These are phyloP conservation scores for Cyclophora albipunctata DNA, from an alignment of 2,888 invertebrate species.

Conservation along the genomic window DNA sequence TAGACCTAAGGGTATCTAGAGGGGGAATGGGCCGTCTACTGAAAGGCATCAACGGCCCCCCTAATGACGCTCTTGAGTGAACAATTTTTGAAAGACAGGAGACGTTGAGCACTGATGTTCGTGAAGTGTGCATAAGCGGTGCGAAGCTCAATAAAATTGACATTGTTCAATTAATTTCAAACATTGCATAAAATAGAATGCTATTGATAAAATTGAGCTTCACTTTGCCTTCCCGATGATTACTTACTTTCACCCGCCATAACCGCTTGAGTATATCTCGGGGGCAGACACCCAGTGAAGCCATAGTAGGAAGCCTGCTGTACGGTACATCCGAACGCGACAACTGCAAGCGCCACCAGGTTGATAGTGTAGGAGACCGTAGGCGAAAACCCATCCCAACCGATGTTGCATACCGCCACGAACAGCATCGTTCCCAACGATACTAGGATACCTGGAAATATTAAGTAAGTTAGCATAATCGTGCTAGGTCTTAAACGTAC, in stretches of 20 bases:
- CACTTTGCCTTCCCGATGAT: too few relatives aligned
- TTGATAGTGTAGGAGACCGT: slow-evolving; percentile 89
- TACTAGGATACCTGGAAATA: slow-evolving; percentile 81
- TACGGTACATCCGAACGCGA: slow-evolving; percentile 92
- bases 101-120: too few relatives aligned
- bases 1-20: too few relatives aligned
- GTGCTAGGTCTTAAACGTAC: neutral
- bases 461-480: neutral
- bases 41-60: too few relatives aligned
- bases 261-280: slow-evolving; percentile 92
- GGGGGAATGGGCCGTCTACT: too few relatives aligned
- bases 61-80: too few relatives aligned
- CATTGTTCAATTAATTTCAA: slow-evolving; percentile 13
- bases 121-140: too few relatives aligned
- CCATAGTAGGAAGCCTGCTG: slow-evolving; percentile 97
- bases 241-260: slow-evolving; percentile 94
- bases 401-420: slow-evolving; percentile 90
- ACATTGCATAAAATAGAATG: too few relatives aligned
- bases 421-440: slow-evolving; percentile 88
- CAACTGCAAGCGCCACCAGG: slow-evolving; percentile 87
- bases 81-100: too few relatives aligned
- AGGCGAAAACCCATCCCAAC: slow-evolving; percentile 87
- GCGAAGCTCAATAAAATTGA: neutral
- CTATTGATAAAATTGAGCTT: too few relatives aligned
- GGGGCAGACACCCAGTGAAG: slow-evolving; percentile 93